These are phyloP conservation scores for Drosophila fuyamai DNA, from an alignment of 1,140 invertebrate genomes.

Conservation along the genomic window DNA sequence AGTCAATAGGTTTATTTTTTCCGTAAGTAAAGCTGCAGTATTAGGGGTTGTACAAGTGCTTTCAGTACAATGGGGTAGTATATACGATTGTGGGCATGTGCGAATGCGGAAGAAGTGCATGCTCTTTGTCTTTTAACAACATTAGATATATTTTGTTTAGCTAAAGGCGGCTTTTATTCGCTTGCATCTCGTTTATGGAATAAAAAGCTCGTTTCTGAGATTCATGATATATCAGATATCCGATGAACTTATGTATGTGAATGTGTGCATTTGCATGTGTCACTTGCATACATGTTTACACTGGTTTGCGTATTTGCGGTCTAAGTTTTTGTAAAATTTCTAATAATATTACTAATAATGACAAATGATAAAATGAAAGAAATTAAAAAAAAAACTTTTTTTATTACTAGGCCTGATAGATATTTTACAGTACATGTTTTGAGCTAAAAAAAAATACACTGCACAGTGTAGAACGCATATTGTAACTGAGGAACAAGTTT, in stretches of 20 bases:
- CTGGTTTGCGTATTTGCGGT: background rate
- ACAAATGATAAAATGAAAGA: too few species aligned
- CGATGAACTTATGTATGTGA: slow-evolving; percentile 20
- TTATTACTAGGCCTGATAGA: too few species aligned
- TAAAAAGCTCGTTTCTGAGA: slow-evolving; percentile 4
- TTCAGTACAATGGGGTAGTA: slow-evolving; percentile 14
- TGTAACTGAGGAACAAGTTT: slow-evolving; percentile 32
- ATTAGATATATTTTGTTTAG: slow-evolving; percentile 26
- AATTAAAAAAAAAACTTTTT: too few species aligned
- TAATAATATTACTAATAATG: too few species aligned
- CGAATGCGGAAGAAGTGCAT: slow-evolving; percentile 15
- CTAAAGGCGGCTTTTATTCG: slow-evolving; percentile 3
- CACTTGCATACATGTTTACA: slow-evolving; percentile 1
- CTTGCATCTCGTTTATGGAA: slow-evolving; percentile 8
- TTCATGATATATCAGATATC: slow-evolving; percentile 6
- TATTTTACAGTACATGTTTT: background rate
- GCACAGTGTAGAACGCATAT: slow-evolving; percentile 2
- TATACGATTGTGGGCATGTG: slow-evolving; percentile 14
- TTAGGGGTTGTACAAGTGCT: slow-evolving; percentile 35
- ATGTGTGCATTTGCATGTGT: slow-evolving; percentile 27
- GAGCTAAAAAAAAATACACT: background rate
- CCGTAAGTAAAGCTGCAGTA: slow-evolving; percentile 17
- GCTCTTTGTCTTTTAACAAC: slow-evolving; percentile 27
- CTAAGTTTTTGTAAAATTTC: too few species aligned
- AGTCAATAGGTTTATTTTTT: slow-evolving; percentile 18